Conservation (phyloP, 2,888 invertebrate genomes). For the Emmelina monodactyla region DNA sequence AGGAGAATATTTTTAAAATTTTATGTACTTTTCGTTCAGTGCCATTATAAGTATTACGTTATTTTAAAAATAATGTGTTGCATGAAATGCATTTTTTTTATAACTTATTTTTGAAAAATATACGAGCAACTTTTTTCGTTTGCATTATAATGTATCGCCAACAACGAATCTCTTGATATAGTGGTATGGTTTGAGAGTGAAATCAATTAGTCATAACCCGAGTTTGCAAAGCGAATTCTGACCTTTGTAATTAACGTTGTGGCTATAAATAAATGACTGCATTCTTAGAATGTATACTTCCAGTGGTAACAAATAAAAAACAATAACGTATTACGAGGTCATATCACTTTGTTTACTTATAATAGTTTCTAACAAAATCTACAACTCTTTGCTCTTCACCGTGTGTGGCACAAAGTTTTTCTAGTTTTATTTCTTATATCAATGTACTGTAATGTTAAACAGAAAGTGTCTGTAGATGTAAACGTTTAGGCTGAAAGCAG, state of each 20-base stretch:
- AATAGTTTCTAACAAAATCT: no score
- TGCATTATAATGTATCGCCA: slow-evolving; percentile 22
- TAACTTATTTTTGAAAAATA: slow-evolving; percentile 23
- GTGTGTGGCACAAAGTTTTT: no score
- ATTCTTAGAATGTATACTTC: neutral
- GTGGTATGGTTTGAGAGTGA: slow-evolving; percentile 10
- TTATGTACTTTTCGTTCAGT: slow-evolving; percentile 45
- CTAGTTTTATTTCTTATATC: no score
- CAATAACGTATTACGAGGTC: no score
- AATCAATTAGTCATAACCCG: slow-evolving; percentile 23
- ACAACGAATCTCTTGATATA: slow-evolving; percentile 50
- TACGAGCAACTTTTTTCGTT: slow-evolving; percentile 14
- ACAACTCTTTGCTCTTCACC: no score
- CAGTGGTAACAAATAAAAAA: neutral
- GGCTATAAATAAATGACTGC: neutral
- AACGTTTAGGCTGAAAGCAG: slow-evolving; percentile 54
- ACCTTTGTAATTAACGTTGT: slow-evolving; percentile 12
- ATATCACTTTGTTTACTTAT: no score
- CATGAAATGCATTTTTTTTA: slow-evolving; percentile 56
- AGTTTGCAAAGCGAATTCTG: slow-evolving; percentile 54
- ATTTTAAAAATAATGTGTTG: slow-evolving; percentile 58
- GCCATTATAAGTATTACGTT: slow-evolving; percentile 61
- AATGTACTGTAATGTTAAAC: no score
- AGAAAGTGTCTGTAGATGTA: no score
- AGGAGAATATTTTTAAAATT: no score